These are phyloP conservation scores for Laticauda laticaudata DNA, from an alignment of 2,113 vertebrate species.

Conservation along the genomic window DNA sequence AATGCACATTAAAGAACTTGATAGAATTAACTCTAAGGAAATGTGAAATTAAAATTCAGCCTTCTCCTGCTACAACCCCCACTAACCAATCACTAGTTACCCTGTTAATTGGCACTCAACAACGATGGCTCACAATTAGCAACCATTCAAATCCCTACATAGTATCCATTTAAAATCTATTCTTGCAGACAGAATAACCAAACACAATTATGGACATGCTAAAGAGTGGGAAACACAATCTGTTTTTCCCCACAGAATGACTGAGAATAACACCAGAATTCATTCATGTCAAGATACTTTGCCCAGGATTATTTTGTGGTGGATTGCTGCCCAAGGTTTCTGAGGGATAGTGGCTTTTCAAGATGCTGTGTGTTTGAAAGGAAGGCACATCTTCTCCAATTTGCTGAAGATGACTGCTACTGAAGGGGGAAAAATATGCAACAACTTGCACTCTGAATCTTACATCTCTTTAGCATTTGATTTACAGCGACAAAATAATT, in stretches of 20 bases:
- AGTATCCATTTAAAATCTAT: slow-evolving; percentile 9
- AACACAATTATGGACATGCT: background rate
- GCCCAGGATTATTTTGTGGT: background rate
- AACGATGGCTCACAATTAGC: slow-evolving; percentile 34
- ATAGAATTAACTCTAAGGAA: background rate
- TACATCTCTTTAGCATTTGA: slow-evolving; percentile 58
- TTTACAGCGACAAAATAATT: slow-evolving; percentile 69
- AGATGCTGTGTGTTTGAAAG: slow-evolving; percentile 16
- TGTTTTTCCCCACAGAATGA: background rate
- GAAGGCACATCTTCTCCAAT: background rate
- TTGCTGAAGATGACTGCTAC: slow-evolving; percentile 25
- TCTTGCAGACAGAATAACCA: background rate
- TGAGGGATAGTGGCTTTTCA: background rate
- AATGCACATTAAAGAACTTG: background rate
- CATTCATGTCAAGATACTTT: background rate
- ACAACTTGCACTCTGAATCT: slow-evolving; percentile 40
- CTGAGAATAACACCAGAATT: background rate
- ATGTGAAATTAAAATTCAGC: background rate
- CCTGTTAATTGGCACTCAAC: slow-evolving; percentile 3
- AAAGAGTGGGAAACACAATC: background rate
- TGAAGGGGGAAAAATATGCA: slow-evolving; percentile 29
- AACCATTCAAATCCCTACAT: slow-evolving; percentile 11
- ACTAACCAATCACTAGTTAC: background rate
- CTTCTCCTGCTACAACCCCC: background rate
- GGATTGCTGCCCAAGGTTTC: background rate